A percentile compares a stretch with the other conserved stretches of the same genome.
These are phyloP conservation scores for Chiroxiphia lanceolata DNA, from an alignment of 2,797 vertebrate species.

Conservation along the genomic window DNA sequence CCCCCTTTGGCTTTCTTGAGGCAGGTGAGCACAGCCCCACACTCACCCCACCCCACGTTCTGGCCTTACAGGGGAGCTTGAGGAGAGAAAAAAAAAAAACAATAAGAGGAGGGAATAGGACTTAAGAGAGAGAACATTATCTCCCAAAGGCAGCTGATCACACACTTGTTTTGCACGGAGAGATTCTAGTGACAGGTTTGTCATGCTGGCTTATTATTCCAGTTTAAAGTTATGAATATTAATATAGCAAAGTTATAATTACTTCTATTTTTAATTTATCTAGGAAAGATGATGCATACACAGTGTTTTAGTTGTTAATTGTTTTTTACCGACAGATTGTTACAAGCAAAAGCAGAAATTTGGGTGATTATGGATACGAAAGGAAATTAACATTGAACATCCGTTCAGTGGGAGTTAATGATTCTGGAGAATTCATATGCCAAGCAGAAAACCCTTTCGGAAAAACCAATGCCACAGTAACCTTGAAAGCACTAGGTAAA, in stretches of 20 bases:
- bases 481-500: constrained; percentile 93
- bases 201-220: constrained; percentile 73
- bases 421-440: constrained; percentile 89
- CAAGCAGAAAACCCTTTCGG: constrained; percentile 88
- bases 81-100: neutral
- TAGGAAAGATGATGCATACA: constrained; percentile 74
- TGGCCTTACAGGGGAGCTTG: neutral
- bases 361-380: constrained; percentile 74
- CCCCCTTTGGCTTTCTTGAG: neutral
- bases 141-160: constrained; percentile 40
- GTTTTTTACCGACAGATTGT: constrained; percentile 79
- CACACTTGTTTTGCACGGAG: constrained; percentile 57
- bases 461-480: constrained; percentile 81
- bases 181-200: constrained; percentile 69
- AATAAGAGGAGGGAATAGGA: neutral
- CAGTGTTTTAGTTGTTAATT: constrained; percentile 80
- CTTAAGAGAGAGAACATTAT: constrained; percentile 20
- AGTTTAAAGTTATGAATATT: constrained; percentile 78
- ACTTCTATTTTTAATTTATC: constrained; percentile 83
- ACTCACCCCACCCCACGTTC: neutral
- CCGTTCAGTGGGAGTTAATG: constrained; percentile 77
- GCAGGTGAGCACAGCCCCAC: neutral
- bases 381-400: constrained; percentile 82
- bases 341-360: constrained; percentile 71
- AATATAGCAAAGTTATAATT: constrained; percentile 79